A percentile compares a stretch with the other conserved stretches of the same genome.
phyloP scores from a whole-genome alignment of 1,140 invertebrate species.

The Gonatopus flavifemur region DNA sequence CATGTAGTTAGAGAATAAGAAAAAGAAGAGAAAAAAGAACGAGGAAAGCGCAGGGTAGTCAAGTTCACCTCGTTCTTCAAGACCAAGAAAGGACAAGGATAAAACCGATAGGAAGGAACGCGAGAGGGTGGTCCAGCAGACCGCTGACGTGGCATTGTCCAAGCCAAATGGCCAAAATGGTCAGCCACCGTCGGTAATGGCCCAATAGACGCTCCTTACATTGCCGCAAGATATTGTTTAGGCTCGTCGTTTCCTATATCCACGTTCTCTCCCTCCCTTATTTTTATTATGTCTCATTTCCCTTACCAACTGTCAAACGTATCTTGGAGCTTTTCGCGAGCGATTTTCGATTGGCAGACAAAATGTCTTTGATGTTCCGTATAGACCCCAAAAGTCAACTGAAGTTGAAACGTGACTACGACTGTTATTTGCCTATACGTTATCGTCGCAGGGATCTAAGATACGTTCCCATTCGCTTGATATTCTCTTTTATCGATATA shows the following conservation, averaged over 20 bases:
- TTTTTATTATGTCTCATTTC: background rate
- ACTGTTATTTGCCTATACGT: too few species aligned
- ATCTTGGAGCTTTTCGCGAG: too few species aligned
- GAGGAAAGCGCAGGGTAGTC: slow-evolving; percentile 9
- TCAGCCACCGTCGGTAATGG: slow-evolving; percentile 56
- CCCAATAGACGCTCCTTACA: slow-evolving; percentile 58
- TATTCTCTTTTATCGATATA: too few species aligned
- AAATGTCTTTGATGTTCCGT: too few species aligned
- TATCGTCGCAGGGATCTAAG: too few species aligned
- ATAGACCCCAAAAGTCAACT: too few species aligned
- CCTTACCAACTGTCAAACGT: background rate
- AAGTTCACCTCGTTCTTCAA: slow-evolving; percentile 11
- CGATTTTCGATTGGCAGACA: slow-evolving; percentile 33
- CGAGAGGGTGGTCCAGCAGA: slow-evolving; percentile 32
- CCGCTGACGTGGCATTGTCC: slow-evolving; percentile 54
- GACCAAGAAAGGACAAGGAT: slow-evolving; percentile 28
- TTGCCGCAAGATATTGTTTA: slow-evolving; percentile 59
- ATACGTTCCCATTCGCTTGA: too few species aligned
- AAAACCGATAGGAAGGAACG: slow-evolving; percentile 22
- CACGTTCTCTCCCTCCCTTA: slow-evolving; percentile 3
- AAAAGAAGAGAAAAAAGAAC: slow-evolving; percentile 12
- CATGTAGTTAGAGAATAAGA: slow-evolving; percentile 1
- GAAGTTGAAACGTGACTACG: too few species aligned
- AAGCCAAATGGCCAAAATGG: slow-evolving; percentile 58
- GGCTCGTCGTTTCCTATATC: slow-evolving; percentile 40